Evolutionary conservation across 2,888 invertebrate species (phyloP), one percentile per base, ranked within the genome.

Genomic region (Drosophila kokeensis): DNA sequence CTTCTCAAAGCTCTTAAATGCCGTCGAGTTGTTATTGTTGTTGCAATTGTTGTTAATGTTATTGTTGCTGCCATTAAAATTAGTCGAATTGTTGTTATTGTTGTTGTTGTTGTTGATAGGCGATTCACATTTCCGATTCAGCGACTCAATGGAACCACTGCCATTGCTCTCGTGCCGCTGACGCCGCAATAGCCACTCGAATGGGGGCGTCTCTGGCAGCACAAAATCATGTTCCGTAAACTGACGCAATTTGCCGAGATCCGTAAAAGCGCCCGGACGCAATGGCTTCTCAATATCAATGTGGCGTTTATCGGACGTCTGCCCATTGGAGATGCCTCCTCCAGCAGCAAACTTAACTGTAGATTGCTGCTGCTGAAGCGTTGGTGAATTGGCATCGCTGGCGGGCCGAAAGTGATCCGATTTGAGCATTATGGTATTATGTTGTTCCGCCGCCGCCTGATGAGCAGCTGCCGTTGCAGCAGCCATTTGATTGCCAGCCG

Each of bases 361-460:
- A 0, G 73, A 62, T 96, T 78, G 95, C 92, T 92, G 97, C 97
- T 38, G 69, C 1, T 45, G 61, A 30, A 40, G 57, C 15, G 50
- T 42, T 76, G 78, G 74, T 0, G 88, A 69, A 15, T 67, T 76
- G 40, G 36, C 59, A 40, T 82, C 83, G 7, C 81, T 86, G 42
- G 86, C 82, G 2, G 87, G 90, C 87, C 96, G 95, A 93, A 98
- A 98, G 93, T 98, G 98, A 93, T 98, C 97, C 91, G 97, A 98
- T 92, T 98, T 98, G 29, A 98, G 94, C 96, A 98, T 96, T 42
- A 97, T 96, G 34, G 94, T 94, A 79, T 96, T 95, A 82, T 95
- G 94, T 29, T 82, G 76, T 8, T 82, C 86, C 6, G 78, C 13
- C 10, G 62, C n/a, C 10, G 77, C n/a, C 11, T 65, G 64, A 24